These are phyloP conservation scores for Dendrocopos noguchii DNA, from an alignment of 2,113 vertebrate species.

Conservation along the genomic window DNA sequence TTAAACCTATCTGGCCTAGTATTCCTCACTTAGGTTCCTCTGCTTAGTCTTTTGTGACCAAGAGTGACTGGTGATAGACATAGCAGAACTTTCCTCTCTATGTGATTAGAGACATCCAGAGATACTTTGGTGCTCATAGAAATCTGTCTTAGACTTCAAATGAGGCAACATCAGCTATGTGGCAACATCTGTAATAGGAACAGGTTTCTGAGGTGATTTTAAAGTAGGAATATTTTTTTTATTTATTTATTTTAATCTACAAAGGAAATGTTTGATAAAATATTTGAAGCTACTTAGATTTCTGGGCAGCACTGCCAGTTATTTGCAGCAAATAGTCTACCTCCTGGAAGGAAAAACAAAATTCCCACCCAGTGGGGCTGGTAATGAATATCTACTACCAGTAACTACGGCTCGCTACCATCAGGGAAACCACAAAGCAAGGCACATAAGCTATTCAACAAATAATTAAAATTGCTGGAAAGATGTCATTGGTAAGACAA, in stretches of 20 bases:
- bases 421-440: not conserved
- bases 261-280: not conserved
- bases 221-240: not conserved
- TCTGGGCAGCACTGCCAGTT: not conserved
- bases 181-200: not conserved
- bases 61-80: not conserved
- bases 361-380: not conserved
- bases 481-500: not conserved
- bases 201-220: not conserved
- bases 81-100: not conserved
- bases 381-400: not conserved
- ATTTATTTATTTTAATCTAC: not conserved
- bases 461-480: slow-evolving; percentile 4
- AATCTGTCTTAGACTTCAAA: not conserved
- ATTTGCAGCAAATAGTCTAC: not conserved
- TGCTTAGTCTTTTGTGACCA: not conserved
- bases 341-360: not conserved
- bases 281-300: not conserved
- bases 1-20: not conserved
- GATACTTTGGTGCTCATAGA: not conserved
- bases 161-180: not conserved
- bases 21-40: not conserved
- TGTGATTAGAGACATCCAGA: not conserved
- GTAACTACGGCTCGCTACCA: not conserved
- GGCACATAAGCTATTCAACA: not conserved